These are phyloP conservation scores for Tridacna gigas DNA, from an alignment of 2,888 invertebrate species.

Conservation along the genomic window DNA sequence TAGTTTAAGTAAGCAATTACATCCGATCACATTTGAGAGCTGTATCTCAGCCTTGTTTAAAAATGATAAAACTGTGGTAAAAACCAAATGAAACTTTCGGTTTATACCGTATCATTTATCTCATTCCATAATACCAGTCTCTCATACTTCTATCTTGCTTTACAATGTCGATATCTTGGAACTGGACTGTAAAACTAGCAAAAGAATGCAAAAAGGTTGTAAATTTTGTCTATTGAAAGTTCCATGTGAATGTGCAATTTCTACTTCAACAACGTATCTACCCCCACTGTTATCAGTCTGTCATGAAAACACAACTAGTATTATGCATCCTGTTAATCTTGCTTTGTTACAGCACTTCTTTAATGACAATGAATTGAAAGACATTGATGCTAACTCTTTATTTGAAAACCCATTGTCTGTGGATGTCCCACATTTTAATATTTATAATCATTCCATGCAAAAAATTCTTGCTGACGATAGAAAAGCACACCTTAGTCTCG, in stretches of 20 bases:
- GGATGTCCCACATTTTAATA: no score
- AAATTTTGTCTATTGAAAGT: slow-evolving; percentile 30
- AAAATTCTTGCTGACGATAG: slow-evolving; percentile 38
- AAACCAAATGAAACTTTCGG: slow-evolving; percentile 30
- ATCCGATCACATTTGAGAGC: not conserved
- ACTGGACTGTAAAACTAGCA: slow-evolving; percentile 28
- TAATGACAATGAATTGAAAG: no score
- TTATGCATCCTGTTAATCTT: no score
- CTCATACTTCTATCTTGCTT: slow-evolving; percentile 16
- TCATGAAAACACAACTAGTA: slow-evolving; percentile 25
- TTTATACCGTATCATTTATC: slow-evolving; percentile 13
- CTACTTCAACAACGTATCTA: slow-evolving; percentile 12
- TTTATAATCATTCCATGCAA: slow-evolving; percentile 35
- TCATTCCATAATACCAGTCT: not conserved
- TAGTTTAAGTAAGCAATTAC: slow-evolving; percentile 11
- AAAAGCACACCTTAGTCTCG: slow-evolving; percentile 44
- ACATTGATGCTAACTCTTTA: no score
- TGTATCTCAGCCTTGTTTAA: slow-evolving; percentile 32
- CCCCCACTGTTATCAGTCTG: slow-evolving; percentile 29
- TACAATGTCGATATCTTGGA: slow-evolving; percentile 16
- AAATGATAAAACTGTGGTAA: slow-evolving; percentile 15
- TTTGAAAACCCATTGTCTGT: no score
- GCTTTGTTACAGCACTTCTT: no score
- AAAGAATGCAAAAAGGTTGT: slow-evolving; percentile 26
- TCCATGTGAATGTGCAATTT: slow-evolving; percentile 37